Base-by-base conservation (phyloP, 2,888 invertebrate species). In the Polyploca ridens region DNA sequence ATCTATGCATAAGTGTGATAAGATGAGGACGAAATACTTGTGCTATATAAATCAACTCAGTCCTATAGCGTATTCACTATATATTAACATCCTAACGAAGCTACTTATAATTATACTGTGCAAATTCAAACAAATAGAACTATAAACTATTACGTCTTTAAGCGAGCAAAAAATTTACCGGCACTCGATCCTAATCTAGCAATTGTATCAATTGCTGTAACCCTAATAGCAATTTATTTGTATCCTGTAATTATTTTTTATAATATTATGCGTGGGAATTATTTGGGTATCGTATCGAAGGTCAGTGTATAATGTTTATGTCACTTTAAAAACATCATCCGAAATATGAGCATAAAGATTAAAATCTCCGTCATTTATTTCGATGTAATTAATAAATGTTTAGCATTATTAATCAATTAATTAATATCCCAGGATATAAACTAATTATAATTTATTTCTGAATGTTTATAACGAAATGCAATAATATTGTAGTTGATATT, bases 151-250 rank as follows among this genome's bases (percentile, higher is more conserved):
- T 54, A 49, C 14, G n/a, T 54, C 54, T 14, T 19, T 54, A 54
- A 7, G 19, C 54, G 16, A 54, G 54, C 54, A 54, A 54, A 54
- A 49, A 54, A 54, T 10, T 54, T 54, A 54, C 54, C 54, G 54
- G 54, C 54, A 54, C 54, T 54, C 54, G 54, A 19, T 54, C 19
- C n/a, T 19, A 54, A 54, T 54, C 19, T 54, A 54, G 54, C 54
- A 54, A 54, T 54, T 54, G 54, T 16, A 10, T 19, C 54, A 54
- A 54, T 54, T 54, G 54, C 19, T 54, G 54, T 54, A 54, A 54
- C 54, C 54, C 54, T 54, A 54, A 54, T 54, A 54, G 54, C 54
- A 54, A 54, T 54, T 54, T 54, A 54, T 54, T 54, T 19, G 54
- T 54, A 54, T 54, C 54, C 54, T 54, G 54, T 54, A 54, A 54